Evolutionary conservation across 2,113 vertebrate species (phyloP), one percentile per base, ranked within the genome.

Genomic region (Lethenteron camtschaticum): DNA sequence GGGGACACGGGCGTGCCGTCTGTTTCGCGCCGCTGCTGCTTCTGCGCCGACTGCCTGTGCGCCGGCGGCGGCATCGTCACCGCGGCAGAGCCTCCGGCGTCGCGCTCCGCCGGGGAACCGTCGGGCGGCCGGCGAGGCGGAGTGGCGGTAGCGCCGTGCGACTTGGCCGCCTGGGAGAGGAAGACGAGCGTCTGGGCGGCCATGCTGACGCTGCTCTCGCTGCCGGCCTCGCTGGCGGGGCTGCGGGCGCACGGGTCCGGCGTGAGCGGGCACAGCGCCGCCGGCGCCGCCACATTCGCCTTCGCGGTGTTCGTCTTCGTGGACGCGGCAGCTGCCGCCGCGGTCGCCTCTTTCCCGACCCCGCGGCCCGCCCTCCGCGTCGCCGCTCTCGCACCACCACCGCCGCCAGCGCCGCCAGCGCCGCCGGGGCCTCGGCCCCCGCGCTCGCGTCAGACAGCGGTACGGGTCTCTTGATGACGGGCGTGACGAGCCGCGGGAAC

Each of bases 181-280:
- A 66, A 16, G n/a, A 66, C 63, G 24, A 66, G 63, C n/a, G 63
- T 66, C 10, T 66, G 63, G 24, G 63, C 63, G 10, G 63, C 63
- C 63, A 66, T 66, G 63, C 24, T 66, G 63, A 66, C 24, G 63
- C 63, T 66, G 24, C 63, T 66, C 10, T 66, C 63, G 24, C 63
- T 66, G 63, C 63, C 24, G 9, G 63, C 63, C 10, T 66, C 63
- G 24, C 63, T 66, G 63, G 63, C 63, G 24, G 63, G 63, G 10
- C 8, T 41, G 41, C 41, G 41, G 41, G 41, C 41, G 41, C 41
- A 41, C 41, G 41, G 41, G 41, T 41, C 41, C 41, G 41, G 41
- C 41, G 41, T 6, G 41, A 41, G 41, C 41, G 41, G 41, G 41
- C 5, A 41, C 41, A 6, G 41, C 41, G 41, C 3, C 41, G 41